Evolutionary conservation across 2,888 invertebrate species (phyloP).

Genomic region (Malachius bipustulatus): DNA sequence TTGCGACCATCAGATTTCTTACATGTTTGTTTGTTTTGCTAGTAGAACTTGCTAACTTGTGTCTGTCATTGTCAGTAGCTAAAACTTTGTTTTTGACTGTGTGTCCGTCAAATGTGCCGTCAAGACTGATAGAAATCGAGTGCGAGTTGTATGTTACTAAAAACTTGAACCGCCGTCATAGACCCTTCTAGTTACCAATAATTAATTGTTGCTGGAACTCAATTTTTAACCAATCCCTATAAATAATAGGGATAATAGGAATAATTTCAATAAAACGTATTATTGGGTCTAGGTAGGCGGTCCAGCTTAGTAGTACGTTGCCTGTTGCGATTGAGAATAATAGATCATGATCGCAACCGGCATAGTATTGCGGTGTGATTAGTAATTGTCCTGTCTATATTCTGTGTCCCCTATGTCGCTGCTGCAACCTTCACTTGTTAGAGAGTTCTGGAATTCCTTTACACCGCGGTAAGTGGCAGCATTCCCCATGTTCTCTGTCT

Average conservation of each 20-base stretch:
- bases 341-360: conserved; percentile 17
- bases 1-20: conserved; percentile 17
- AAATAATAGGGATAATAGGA: too few relatives aligned
- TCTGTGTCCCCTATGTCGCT: conserved; percentile 63
- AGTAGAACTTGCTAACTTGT: conserved; percentile 38
- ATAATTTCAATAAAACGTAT: too few relatives aligned
- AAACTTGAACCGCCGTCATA: conserved; percentile 20
- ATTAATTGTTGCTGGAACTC: too few relatives aligned
- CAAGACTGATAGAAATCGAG: conserved; percentile 22
- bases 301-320: conserved; percentile 32
- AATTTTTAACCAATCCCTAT: too few relatives aligned
- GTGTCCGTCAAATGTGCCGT: conserved; percentile 36
- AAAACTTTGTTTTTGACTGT: conserved; percentile 30
- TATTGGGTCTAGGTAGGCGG: conserved; percentile 16
- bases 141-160: conserved; percentile 23
- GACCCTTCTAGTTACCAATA: not conserved
- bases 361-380: conserved; percentile 37
- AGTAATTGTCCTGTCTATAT: conserved; percentile 42
- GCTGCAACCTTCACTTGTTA: conserved; percentile 48
- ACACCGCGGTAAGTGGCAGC: conserved; percentile 91
- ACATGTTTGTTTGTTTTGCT: conserved; percentile 28
- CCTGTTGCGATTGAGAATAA: conserved; percentile 11
- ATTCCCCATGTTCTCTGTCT: conserved; percentile 36
- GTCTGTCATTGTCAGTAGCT: conserved; percentile 41
- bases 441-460: conserved; percentile 98